A percentile compares a stretch with the other conserved stretches of the same genome.
Evolutionary conservation across 2,888 invertebrate species (phyloP).

Genomic region (Crematogaster levior): DNA sequence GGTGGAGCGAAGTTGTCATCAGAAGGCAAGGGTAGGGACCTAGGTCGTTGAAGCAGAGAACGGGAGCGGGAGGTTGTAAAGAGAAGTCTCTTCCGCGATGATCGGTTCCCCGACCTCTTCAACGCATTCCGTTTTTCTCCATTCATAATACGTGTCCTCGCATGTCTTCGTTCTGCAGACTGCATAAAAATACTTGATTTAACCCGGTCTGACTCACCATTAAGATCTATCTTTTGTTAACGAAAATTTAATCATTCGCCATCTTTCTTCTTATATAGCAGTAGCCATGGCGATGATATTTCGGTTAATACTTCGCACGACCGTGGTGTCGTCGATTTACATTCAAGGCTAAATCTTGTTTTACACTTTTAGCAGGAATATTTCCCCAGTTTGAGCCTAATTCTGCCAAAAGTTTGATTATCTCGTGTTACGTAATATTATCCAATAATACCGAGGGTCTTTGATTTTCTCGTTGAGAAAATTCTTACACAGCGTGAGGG

Average conservation of each 20-base stretch:
- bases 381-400: background rate
- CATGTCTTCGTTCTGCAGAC: conserved; percentile 55
- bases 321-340: background rate
- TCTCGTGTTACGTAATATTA: conserved; percentile 32
- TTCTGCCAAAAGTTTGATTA: conserved; percentile 6
- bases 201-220: background rate
- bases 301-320: conserved; percentile 7
- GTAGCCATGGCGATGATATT: background rate
- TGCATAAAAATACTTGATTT: background rate
- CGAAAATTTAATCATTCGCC: background rate
- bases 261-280: background rate
- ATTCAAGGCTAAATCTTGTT: background rate
- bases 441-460: conserved; percentile 66
- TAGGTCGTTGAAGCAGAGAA: conserved; percentile 23
- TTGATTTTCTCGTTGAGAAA: conserved; percentile 64
- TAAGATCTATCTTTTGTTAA: background rate
- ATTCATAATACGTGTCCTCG: conserved; percentile 69
- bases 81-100: conserved; percentile 64
- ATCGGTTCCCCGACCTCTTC: conserved; percentile 83
- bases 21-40: conserved; percentile 56
- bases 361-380: background rate
- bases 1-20: conserved; percentile 75
- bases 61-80: conserved; percentile 25
- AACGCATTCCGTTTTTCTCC: conserved; percentile 78
- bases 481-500: conserved; percentile 50